These are phyloP conservation scores for Semaprochilodus insignis DNA, from an alignment of 2,797 vertebrate genomes.

Conservation along the genomic window DNA sequence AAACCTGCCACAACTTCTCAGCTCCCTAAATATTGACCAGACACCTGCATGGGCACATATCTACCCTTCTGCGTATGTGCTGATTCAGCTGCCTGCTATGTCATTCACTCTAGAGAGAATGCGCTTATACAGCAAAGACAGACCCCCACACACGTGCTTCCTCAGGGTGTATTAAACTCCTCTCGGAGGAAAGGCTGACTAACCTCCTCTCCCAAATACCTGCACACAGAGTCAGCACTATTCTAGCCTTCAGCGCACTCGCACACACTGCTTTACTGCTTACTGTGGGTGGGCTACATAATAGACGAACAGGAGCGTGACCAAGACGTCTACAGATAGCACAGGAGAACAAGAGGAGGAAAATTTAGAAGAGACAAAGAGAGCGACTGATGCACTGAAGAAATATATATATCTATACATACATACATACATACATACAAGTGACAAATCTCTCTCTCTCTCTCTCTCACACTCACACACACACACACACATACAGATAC, in stretches of 20 bases:
- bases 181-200: slow-evolving; percentile 18
- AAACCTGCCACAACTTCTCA: background rate
- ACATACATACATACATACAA: no score
- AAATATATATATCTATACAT: no score
- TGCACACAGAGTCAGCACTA: slow-evolving; percentile 23
- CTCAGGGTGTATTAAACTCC: background rate
- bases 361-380: background rate
- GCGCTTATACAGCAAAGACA: slow-evolving; percentile 35
- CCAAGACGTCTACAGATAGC: background rate
- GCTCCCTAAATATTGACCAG: background rate
- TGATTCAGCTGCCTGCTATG: slow-evolving; percentile 2
- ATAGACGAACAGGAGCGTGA: background rate
- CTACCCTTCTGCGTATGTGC: background rate
- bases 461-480: no score
- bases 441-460: no score
- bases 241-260: background rate
- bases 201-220: slow-evolving; percentile 34
- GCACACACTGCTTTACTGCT: background rate
- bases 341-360: slow-evolving; percentile 9
- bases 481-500: no score
- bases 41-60: background rate
- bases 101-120: slow-evolving; percentile 16
- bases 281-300: background rate
- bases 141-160: background rate
- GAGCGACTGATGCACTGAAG: background rate